Evolutionary conservation across 92 coral and sea anemone species (phyloP), one percentile per base, ranked within the genome.

Genomic region (Ricordea florida): DNA sequence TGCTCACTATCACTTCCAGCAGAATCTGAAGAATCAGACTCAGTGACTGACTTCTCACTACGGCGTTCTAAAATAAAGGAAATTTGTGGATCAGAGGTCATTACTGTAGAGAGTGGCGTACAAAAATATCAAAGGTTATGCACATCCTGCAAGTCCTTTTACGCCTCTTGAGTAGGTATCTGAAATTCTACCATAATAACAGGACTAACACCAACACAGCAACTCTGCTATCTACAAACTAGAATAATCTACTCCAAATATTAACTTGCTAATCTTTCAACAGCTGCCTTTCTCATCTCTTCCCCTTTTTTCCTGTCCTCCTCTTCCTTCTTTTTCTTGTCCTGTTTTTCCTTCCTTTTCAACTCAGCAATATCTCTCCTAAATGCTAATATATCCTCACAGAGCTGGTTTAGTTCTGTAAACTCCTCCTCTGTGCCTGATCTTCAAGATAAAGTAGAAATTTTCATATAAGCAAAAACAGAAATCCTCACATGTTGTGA

Each of bases 271-370:
- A 60, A 60, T 60, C 66, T 60, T 60, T 60, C 66, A 0, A 60
- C 66, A 34, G 66, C 85, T 55, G 85, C 85, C 57, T 63, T 62
- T 59, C 74, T 30, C 84, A 69, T 81, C 57, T 85, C 86, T 29
- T 69, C 76, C 21, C 79, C 85, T 44, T 79, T 85, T 66, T 79
- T 72, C 49, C 69, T 63, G 55, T 78, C 79, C 47, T 74, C 68
- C 49, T 57, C 45, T 49, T 73, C 87, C 47, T 49, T 21, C 31
- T 49, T 49, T 49, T 49, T 23, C 3, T 22, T 49, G 15, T 49
- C 29, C 15, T 15, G 13, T 75, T 60, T 32, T n/a, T n/a, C n/a
- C n/a, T n/a, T n/a, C n/a, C n/a, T n/a, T n/a, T 24, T 61, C 50
- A 75, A 30, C 68, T 75, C 81, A 26, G 42, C 69, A 13, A n/a